Percentiles rank a stretch among this genome's conserved stretches.
Evolutionary conservation across 1,140 invertebrate species (phyloP).

Genomic region (Pogonus chalceus): DNA sequence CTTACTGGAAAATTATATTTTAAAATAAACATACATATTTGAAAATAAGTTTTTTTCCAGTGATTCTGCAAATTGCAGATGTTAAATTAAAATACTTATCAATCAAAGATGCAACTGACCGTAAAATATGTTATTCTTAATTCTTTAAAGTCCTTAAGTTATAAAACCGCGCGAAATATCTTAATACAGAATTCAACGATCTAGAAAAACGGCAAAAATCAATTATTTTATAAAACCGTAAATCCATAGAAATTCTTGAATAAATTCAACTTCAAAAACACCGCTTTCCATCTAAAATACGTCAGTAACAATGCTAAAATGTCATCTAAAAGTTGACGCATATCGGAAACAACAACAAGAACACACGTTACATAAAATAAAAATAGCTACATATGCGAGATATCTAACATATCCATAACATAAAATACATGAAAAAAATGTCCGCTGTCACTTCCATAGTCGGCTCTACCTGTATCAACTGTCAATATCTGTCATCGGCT

Average conservation of each 20-base stretch:
- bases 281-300: neutral
- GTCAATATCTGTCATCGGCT: neutral
- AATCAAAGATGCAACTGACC: too few relatives aligned
- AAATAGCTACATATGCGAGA: neutral
- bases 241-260: constrained; percentile 1
- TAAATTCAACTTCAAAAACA: constrained; percentile 1
- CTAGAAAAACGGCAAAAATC: neutral
- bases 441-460: neutral
- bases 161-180: neutral
- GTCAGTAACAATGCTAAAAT: neutral
- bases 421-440: neutral
- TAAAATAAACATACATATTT: too few relatives aligned
- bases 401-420: neutral
- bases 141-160: too few relatives aligned
- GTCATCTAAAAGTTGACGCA: neutral
- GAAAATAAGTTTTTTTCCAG: too few relatives aligned
- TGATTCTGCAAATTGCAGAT: too few relatives aligned
- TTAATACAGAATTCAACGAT: neutral
- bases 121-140: too few relatives aligned
- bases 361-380: too few relatives aligned
- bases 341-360: neutral
- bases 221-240: neutral
- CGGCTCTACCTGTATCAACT: constrained; percentile 1
- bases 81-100: too few relatives aligned
- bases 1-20: too few relatives aligned